phyloP scores from a whole-genome alignment of 2,888 invertebrate species.

The Melikaiella ostensackeni region DNA sequence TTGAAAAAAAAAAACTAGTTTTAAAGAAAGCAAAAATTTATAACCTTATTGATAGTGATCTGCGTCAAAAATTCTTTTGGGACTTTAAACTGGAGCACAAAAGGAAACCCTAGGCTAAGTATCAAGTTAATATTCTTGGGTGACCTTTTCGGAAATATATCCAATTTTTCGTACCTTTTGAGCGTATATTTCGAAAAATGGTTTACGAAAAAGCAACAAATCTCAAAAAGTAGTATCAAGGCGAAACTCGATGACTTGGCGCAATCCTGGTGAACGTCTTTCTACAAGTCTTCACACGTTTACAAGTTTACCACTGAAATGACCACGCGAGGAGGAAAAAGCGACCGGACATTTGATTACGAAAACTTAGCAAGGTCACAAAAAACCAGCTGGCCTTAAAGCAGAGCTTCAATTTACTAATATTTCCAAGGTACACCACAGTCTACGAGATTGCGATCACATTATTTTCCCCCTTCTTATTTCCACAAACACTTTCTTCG shows the following conservation, averaged over 20 bases:
- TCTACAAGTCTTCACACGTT: not conserved
- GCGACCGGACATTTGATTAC: not conserved
- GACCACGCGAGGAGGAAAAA: not conserved
- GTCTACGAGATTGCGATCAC: not conserved
- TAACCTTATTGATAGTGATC: too few species aligned
- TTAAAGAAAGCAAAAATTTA: too few species aligned
- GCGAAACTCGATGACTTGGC: not conserved
- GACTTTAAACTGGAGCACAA: too few species aligned
- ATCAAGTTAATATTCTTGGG: too few species aligned
- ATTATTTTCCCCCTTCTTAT: not conserved
- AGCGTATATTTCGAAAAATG: not conserved
- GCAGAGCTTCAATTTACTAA: not conserved
- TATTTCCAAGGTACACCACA: not conserved
- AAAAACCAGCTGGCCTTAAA: slow-evolving; percentile 19
- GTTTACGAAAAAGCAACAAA: not conserved
- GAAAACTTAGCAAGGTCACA: slow-evolving; percentile 8
- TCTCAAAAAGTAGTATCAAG: slow-evolving; percentile 13
- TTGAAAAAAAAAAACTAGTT: too few species aligned
- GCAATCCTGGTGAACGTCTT: not conserved
- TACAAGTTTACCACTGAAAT: not conserved
- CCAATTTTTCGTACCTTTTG: not conserved
- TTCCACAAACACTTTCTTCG: not conserved
- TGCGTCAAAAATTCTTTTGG: too few species aligned
- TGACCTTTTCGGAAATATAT: too few species aligned
- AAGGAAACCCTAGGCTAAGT: too few species aligned